Evolutionary conservation across 1,140 invertebrate genomes (phyloP).

Genomic region (Heliconius eleuchia): DNA sequence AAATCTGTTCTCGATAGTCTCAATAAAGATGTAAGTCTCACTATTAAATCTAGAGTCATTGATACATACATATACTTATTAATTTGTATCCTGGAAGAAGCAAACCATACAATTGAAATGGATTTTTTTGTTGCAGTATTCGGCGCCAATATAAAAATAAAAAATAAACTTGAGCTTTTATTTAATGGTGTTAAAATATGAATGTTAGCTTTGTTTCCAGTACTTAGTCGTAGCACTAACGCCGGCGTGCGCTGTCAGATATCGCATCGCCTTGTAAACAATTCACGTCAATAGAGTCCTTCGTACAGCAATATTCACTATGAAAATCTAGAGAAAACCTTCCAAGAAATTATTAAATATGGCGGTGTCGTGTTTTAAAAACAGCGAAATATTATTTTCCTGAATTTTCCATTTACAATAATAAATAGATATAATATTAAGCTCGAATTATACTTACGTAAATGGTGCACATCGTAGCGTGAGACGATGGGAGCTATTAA

Average conservation of each 20-base stretch:
- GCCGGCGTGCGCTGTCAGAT: slow-evolving; percentile 25
- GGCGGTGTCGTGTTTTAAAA: not conserved
- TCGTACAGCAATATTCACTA: not conserved
- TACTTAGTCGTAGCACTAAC: slow-evolving; percentile 44
- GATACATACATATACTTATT: no score
- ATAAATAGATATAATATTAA: not conserved
- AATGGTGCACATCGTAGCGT: not conserved
- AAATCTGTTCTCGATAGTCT: slow-evolving; percentile 75
- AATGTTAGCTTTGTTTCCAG: slow-evolving; percentile 50
- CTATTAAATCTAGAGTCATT: no score
- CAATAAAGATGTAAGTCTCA: slow-evolving; percentile 76
- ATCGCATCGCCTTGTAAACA: slow-evolving; percentile 56
- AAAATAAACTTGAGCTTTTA: slow-evolving; percentile 1
- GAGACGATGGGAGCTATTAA: slow-evolving; percentile 28
- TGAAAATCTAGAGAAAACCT: not conserved
- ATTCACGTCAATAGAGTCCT: slow-evolving; percentile 17
- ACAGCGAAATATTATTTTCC: not conserved
- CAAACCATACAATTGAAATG: not conserved
- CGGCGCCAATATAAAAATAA: not conserved
- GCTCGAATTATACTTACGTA: not conserved
- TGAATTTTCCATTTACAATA: not conserved
- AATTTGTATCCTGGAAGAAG: no score
- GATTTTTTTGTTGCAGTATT: not conserved
- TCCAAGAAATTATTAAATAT: not conserved
- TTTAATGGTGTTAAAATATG: slow-evolving; percentile 47